Evolutionary conservation across 2,888 invertebrate genomes (phyloP).

Genomic region (Chamaedrilus cognettii): DNA sequence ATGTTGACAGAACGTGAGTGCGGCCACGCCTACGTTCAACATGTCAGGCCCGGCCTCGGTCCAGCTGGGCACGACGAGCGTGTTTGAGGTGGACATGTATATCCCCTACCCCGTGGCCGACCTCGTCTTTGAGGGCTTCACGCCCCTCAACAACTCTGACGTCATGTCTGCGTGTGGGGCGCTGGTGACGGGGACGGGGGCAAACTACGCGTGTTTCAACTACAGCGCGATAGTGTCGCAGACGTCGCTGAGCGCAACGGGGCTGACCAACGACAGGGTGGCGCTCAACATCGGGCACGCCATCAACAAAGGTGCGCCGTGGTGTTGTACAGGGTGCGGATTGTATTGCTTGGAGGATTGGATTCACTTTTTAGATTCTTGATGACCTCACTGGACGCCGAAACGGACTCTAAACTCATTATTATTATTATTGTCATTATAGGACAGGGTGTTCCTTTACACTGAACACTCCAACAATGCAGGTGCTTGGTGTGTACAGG

Average conservation of each 20-base stretch:
- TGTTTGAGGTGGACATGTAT: conserved; percentile 45
- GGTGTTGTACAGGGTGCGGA: too few species aligned
- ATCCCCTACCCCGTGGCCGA: conserved; percentile 42
- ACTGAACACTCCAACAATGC: too few species aligned
- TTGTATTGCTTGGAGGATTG: too few species aligned
- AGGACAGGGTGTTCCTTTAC: too few species aligned
- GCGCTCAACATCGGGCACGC: conserved; percentile 41
- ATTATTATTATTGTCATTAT: too few species aligned
- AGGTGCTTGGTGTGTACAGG: too few species aligned
- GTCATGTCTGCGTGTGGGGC: conserved; percentile 44
- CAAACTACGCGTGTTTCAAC: conserved; percentile 45
- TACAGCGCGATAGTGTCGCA: conserved; percentile 25
- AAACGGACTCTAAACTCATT: too few species aligned
- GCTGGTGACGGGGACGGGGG: conserved; percentile 23
- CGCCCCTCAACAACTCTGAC: conserved; percentile 46
- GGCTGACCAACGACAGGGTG: conserved; percentile 41
- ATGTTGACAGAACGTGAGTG: not conserved
- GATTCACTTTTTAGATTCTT: too few species aligned
- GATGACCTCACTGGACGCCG: too few species aligned
- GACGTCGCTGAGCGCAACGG: conserved; percentile 28
- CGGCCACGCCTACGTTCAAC: conserved; percentile 30
- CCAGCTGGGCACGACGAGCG: conserved; percentile 42
- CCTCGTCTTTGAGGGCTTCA: conserved; percentile 44
- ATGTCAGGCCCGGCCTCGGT: conserved; percentile 44
- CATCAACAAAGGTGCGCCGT: conserved; percentile 49